phyloP scores from a whole-genome alignment of 2,113 vertebrate genomes.

The Rhinolophus ferrumequinum region DNA sequence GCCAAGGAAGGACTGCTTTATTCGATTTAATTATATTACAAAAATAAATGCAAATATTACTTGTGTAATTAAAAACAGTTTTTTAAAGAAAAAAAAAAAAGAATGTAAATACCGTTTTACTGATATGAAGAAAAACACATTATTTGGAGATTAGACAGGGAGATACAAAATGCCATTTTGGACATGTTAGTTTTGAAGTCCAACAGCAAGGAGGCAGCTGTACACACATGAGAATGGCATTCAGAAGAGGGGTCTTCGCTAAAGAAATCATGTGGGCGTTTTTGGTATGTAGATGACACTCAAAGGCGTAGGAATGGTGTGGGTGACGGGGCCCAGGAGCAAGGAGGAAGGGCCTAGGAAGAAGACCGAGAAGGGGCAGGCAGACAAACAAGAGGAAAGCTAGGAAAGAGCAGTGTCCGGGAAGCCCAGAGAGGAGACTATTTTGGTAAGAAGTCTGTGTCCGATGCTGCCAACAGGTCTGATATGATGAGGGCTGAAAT shows the following conservation, averaged over 20 bases:
- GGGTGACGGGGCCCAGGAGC: neutral
- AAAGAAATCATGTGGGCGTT: neutral
- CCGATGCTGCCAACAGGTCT: neutral
- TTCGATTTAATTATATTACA: neutral
- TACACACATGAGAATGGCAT: neutral
- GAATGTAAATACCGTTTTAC: neutral
- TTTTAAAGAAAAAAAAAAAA: neutral
- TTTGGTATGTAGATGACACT: neutral
- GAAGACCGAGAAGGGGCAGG: neutral
- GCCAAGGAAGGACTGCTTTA: neutral
- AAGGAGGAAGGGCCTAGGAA: neutral
- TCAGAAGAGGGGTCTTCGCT: neutral
- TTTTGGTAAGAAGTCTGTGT: neutral
- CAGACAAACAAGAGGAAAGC: slow-evolving; percentile 21
- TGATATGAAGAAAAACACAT: neutral
- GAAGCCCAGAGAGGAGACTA: neutral
- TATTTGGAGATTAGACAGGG: neutral
- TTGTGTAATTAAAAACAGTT: neutral
- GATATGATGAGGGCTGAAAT: neutral
- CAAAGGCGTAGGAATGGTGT: neutral
- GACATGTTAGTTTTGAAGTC: neutral
- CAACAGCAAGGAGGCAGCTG: neutral
- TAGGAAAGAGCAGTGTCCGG: neutral
- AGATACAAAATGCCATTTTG: neutral
- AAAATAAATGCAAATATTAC: neutral